Conservation (phyloP, 2,888 invertebrate genomes). For the Orgyia antiqua region DNA sequence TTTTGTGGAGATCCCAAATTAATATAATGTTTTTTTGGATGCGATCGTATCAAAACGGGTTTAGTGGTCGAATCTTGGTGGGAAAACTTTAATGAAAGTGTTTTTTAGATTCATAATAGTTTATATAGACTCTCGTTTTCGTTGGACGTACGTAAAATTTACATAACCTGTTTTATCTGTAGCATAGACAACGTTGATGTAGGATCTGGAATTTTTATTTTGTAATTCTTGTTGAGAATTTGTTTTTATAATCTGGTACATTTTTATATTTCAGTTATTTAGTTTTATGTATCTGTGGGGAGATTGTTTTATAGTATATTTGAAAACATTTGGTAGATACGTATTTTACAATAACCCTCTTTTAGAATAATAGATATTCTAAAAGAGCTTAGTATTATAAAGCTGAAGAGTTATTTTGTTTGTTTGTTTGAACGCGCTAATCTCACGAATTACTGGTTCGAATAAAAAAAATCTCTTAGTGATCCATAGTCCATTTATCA, state of each 20-base stretch:
- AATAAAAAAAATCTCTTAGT: too few relatives aligned
- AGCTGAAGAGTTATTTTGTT: too few relatives aligned
- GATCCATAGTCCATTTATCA: too few relatives aligned
- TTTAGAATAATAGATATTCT: too few relatives aligned
- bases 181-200: slow-evolving; percentile 3
- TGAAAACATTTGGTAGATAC: too few relatives aligned
- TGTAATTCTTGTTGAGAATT: slow-evolving; percentile 5
- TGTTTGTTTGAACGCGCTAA: too few relatives aligned
- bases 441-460: too few relatives aligned
- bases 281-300: too few relatives aligned
- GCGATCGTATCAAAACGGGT: slow-evolving; percentile 61
- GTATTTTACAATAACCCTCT: too few relatives aligned
- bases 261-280: too few relatives aligned
- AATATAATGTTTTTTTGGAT: slow-evolving; percentile 65
- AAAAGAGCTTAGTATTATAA: too few relatives aligned
- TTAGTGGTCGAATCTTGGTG: slow-evolving; percentile 45
- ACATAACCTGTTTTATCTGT: slow-evolving; percentile 19
- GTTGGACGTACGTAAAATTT: slow-evolving; percentile 24
- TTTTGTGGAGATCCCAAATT: slow-evolving; percentile 75
- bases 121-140: slow-evolving; percentile 64
- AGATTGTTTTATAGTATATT: too few relatives aligned
- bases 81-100: slow-evolving; percentile 73
- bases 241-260: slow-evolving; percentile 4
- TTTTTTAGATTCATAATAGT: slow-evolving; percentile 48
- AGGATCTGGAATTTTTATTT: slow-evolving; percentile 10